Conservation (phyloP, 1,140 invertebrate genomes). For the Drosophila pseudoobscura region DNA sequence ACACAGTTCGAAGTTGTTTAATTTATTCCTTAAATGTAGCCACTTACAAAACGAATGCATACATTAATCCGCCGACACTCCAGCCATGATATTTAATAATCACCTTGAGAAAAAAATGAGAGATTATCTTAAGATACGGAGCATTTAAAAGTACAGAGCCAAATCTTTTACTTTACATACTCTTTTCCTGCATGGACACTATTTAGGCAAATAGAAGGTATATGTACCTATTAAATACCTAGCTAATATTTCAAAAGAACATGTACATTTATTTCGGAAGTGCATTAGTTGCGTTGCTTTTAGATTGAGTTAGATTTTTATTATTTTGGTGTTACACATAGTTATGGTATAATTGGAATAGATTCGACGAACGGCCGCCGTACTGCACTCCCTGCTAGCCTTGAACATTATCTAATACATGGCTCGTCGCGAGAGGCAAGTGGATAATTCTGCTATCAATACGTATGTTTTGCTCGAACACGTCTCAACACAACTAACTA, state of each 20-base stretch:
- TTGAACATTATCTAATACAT: constrained; percentile 41
- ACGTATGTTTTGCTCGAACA: constrained; percentile 29
- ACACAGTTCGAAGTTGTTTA: constrained; percentile 56
- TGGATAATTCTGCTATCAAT: constrained; percentile 38
- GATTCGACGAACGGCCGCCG: constrained; percentile 37
- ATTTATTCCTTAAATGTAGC: constrained; percentile 52
- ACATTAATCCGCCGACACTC: constrained; percentile 34
- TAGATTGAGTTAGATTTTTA: constrained; percentile 43
- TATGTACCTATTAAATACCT: constrained; percentile 38
- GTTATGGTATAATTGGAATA: constrained; percentile 43
- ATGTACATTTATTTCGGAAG: constrained; percentile 47
- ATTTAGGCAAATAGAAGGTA: constrained; percentile 15
- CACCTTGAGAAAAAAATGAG: constrained; percentile 40
- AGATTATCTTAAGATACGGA: constrained; percentile 30
- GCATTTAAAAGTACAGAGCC: constrained; percentile 37
- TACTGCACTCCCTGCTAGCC: constrained; percentile 9
- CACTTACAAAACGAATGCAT: constrained; percentile 52
- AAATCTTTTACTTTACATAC: constrained; percentile 19
- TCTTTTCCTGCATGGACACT: constrained; percentile 38
- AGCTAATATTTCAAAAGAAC: constrained; percentile 46
- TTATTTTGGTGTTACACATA: constrained; percentile 60
- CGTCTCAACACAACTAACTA: constrained; percentile 38
- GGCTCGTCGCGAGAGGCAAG: constrained; percentile 18
- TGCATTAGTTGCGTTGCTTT: constrained; percentile 36
- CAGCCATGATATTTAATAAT: constrained; percentile 47